Percentiles rank a stretch among this genome's conserved stretches.
phyloP scores from a whole-genome alignment of 2,888 invertebrate genomes.

The Phymatocera aterrima region DNA sequence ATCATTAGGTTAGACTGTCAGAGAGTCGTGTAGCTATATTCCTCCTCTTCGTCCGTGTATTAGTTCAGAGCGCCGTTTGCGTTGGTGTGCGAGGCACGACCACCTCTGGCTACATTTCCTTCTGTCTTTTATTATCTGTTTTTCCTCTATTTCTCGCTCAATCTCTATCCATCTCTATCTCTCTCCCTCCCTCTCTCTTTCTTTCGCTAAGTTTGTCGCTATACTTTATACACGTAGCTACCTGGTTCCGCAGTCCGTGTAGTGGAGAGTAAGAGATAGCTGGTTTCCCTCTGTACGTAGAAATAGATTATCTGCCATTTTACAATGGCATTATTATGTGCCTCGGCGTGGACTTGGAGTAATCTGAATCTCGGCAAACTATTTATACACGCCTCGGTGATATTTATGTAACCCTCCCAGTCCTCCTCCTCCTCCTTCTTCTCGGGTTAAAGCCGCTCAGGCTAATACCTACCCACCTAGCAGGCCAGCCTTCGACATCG shows the following conservation, averaged over 20 bases:
- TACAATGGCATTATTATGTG: conserved; percentile 37
- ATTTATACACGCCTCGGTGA: conserved; percentile 39
- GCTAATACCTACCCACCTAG: not conserved
- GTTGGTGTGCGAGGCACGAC: not conserved
- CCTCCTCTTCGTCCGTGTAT: not conserved
- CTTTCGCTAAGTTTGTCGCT: not conserved
- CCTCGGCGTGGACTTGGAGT: conserved; percentile 19
- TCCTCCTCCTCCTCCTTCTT: no score
- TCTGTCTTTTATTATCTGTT: not conserved
- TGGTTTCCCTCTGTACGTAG: not conserved
- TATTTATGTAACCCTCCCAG: conserved; percentile 35
- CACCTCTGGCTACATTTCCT: conserved; percentile 8
- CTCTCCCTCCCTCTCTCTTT: not conserved
- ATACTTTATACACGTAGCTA: not conserved
- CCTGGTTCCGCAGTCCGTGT: not conserved
- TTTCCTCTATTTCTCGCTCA: not conserved
- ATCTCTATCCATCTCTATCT: not conserved
- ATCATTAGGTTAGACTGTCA: conserved; percentile 44
- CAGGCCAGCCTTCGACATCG: not conserved
- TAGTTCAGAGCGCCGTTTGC: not conserved
- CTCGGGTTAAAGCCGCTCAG: not conserved
- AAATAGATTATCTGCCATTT: conserved; percentile 9
- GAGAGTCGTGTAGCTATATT: no score
- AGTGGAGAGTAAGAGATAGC: no score
- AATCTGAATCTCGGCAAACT: conserved; percentile 33